Evolutionary conservation across 2,113 vertebrate species (phyloP).

Genomic region (Pitta sordida): DNA sequence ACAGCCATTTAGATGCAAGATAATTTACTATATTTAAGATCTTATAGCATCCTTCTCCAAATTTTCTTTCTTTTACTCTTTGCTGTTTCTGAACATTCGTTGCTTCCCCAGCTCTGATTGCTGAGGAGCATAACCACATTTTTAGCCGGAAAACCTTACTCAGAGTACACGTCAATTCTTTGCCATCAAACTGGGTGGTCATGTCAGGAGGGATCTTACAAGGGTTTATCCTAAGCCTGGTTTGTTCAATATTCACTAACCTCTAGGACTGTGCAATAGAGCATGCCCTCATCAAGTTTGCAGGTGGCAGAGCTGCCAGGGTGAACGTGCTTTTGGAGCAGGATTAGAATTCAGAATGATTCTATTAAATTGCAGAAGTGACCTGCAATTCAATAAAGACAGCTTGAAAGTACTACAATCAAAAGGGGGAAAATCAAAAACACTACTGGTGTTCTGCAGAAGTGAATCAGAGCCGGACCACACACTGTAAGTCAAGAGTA

Average conservation of each 20-base stretch:
- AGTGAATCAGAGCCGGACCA: neutral
- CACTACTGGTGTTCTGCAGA: neutral
- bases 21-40: slow-evolving; percentile 72
- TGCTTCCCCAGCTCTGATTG: neutral
- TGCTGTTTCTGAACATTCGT: neutral
- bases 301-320: neutral
- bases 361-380: neutral
- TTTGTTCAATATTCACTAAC: slow-evolving; percentile 5
- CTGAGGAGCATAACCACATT: neutral
- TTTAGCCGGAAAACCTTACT: neutral
- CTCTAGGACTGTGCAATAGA: neutral
- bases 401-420: neutral
- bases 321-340: neutral
- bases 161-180: neutral
- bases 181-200: neutral
- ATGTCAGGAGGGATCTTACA: neutral
- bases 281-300: neutral
- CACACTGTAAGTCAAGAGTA: neutral
- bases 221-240: neutral
- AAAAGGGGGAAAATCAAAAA: neutral
- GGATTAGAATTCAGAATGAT: slow-evolving; percentile 1
- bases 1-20: slow-evolving; percentile 66
- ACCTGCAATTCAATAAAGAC: neutral
- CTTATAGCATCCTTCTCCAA: slow-evolving; percentile 14
- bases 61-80: neutral